Percentiles rank a stretch among this genome's conserved stretches.
phyloP scores from a whole-genome alignment of 2,888 invertebrate genomes.

The Megaustenia siamemsis region DNA sequence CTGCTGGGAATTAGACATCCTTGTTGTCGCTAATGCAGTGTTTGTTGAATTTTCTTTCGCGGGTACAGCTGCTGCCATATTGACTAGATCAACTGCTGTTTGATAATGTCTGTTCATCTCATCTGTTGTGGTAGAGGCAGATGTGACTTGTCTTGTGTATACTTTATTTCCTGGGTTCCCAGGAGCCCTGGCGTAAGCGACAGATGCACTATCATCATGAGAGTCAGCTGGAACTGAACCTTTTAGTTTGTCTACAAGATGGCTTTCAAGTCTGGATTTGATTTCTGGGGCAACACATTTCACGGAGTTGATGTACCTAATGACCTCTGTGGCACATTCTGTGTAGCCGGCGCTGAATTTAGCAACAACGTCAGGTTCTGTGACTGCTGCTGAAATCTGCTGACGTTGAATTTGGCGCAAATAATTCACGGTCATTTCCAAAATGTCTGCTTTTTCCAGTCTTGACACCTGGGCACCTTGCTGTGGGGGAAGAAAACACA shows the following conservation, averaged over 20 bases:
- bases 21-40: background rate
- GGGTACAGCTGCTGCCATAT: constrained; percentile 36
- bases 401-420: constrained; percentile 72
- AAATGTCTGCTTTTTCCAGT: constrained; percentile 79
- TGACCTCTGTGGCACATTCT: constrained; percentile 77
- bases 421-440: constrained; percentile 79
- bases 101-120: constrained; percentile 42
- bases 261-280: constrained; percentile 69
- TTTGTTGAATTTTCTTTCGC: background rate
- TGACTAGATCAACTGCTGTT: constrained; percentile 48
- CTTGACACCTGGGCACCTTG: constrained; percentile 78
- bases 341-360: constrained; percentile 76
- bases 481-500: background rate
- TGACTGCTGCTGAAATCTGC: constrained; percentile 60
- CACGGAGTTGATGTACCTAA: constrained; percentile 72
- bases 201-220: background rate
- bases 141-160: background rate
- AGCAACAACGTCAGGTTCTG: constrained; percentile 66
- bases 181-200: background rate
- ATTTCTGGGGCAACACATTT: constrained; percentile 70
- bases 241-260: constrained; percentile 67
- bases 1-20: background rate
- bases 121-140: background rate
- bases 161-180: background rate
- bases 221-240: background rate